Evolutionary conservation across 2,888 invertebrate genomes (phyloP), one percentile per base, ranked within the genome.

Genomic region (Choreutis nemorana): DNA sequence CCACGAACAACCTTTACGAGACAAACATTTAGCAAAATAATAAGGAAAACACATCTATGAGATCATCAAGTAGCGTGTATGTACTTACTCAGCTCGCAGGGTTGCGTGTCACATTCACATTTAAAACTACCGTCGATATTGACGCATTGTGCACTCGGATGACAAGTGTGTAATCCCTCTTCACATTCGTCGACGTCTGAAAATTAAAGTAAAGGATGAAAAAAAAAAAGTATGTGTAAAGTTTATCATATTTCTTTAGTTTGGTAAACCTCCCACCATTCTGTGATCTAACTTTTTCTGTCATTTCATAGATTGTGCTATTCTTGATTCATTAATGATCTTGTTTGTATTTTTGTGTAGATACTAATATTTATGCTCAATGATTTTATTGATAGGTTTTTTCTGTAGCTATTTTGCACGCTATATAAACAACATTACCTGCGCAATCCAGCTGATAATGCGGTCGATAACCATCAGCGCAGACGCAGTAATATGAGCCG

Each of bases 401-500:
- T 20, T 20, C 20, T 20, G 6, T 20, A 20, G 6, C 10, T 23
- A 23, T 9, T 23, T 23, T n/a, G n/a, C 18, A 18, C 18, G 18
- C 18, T 18, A 18, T 8, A 8, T 18, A 18, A 18, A 5, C 5
- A 5, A 18, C 5, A 18, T 6, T 61, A 86, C 86, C 86, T 77
- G 85, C 78, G 52, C 89, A 88, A 67, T 85, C 61, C 6, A 81
- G 80, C 26, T 81, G 81, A 34, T 84, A 83, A 35, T 65, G 61
- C 15, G 61, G 51, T 11, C 84, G 82, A 71, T 88, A 94, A 3
- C 94, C 94, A 32, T 84, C 82, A 42, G 86, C 85, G 66, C 94
- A 94, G 46, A 89, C 86, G 70, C 94, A 94, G 66, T 91, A 89
- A 75, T 91, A 92, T 85, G 91, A 92, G 44, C 94, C 94, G 23